phyloP scores from a whole-genome alignment of 2,888 invertebrate species.

The Ernsta delagoae region DNA sequence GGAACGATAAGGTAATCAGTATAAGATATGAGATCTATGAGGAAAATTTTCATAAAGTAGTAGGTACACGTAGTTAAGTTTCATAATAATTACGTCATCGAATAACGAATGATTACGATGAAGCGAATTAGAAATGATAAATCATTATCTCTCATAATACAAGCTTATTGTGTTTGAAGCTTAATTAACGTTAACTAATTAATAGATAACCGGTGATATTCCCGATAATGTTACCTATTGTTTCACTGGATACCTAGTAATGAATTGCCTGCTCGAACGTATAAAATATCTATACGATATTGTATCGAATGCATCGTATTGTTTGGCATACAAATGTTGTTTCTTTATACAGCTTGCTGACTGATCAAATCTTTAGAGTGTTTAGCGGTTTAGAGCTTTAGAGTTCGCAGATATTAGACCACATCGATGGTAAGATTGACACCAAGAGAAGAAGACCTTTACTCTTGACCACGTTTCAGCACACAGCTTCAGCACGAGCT shows the following conservation, averaged over 20 bases:
- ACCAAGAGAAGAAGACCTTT: too few relatives aligned
- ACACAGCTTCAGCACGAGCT: too few relatives aligned
- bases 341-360: not conserved
- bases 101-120: not conserved
- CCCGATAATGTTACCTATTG: slow-evolving; percentile 34
- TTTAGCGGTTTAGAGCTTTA: too few relatives aligned
- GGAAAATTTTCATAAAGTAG: too few relatives aligned
- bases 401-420: too few relatives aligned
- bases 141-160: slow-evolving; percentile 13
- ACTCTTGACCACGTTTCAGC: too few relatives aligned
- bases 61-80: not conserved
- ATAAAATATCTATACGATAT: slow-evolving; percentile 7
- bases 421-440: too few relatives aligned
- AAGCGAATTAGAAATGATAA: slow-evolving; percentile 9
- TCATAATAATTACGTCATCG: not conserved
- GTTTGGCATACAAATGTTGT: not conserved
- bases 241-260: slow-evolving; percentile 13
- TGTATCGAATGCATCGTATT: not conserved
- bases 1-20: too few relatives aligned
- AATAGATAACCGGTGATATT: slow-evolving; percentile 28
- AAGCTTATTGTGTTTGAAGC: slow-evolving; percentile 26
- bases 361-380: too few relatives aligned
- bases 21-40: too few relatives aligned
- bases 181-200: slow-evolving; percentile 33
- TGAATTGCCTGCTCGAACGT: slow-evolving; percentile 4